Base-by-base conservation (phyloP, 2,888 invertebrate genomes). In the Gymnoscelis rufifasciata region DNA sequence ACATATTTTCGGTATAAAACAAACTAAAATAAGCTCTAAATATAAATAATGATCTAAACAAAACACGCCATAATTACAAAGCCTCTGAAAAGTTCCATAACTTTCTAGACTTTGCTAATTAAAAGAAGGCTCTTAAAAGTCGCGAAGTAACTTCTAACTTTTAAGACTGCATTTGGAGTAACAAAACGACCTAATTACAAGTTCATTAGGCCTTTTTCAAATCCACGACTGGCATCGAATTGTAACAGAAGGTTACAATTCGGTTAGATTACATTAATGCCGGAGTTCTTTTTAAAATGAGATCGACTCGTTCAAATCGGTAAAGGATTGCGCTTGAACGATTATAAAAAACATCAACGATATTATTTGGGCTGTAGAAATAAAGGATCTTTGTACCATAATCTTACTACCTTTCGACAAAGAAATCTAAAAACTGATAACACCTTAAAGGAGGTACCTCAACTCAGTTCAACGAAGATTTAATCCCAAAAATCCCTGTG, bases 21-120 rank as follows among this genome's bases (percentile, higher is more conserved):
- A n/a, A n/a, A n/a, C n/a, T n/a, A n/a, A n/a, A n/a, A n/a, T n/a
- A n/a, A n/a, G n/a, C n/a, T n/a, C n/a, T n/a, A n/a, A n/a, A n/a
- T n/a, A n/a, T n/a, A n/a, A n/a, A n/a, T 26, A 26, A 26, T 7
- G 7, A 3, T 10, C 10, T 2, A 19, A 19, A 11, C 10, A 15
- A 19, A 30, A 13, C 1, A 30, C 14, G 5, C 12, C 13, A 15
- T 7, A 19, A 35, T 35, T 35, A 7, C 10, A n/a, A 10, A 14
- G 13, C 6, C n/a, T n/a, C 15, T 5, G n/a, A n/a, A 15, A 33
- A 15, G 5, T 19, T 24, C 24, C 15, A 28, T 2, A 48, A 48
- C 43, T 43, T 48, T 40, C 36, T 31, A 48, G 43, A 48, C 42
- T 14, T 41, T 5, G 19, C 30, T 13, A 39, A 15, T 39, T 13